phyloP scores from a whole-genome alignment of 2,888 invertebrate genomes.

The Drosophila ezoana region DNA sequence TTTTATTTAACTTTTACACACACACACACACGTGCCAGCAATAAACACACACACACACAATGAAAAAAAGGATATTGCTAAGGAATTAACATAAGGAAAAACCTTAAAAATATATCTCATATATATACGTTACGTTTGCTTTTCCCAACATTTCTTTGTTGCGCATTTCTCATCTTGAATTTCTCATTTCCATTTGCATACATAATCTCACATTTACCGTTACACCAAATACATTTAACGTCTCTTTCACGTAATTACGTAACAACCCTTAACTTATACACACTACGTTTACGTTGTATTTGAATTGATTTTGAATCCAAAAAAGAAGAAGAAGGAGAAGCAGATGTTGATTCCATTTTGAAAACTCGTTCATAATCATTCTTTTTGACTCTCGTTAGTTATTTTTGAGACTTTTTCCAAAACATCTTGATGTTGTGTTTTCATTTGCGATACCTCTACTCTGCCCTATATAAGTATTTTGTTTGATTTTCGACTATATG shows the following conservation, averaged over 20 bases:
- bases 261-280: constrained; percentile 39
- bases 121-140: constrained; percentile 40
- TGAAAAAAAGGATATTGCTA: constrained; percentile 30
- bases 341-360: constrained; percentile 30
- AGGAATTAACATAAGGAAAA: constrained; percentile 27
- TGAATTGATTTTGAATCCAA: neutral
- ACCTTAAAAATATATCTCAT: constrained; percentile 34
- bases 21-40: constrained; percentile 38
- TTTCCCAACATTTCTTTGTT: constrained; percentile 39
- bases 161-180: constrained; percentile 39
- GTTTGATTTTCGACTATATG: constrained; percentile 38
- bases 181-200: constrained; percentile 3
- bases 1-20: constrained; percentile 53
- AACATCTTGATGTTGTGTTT: constrained; percentile 83
- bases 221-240: constrained; percentile 62
- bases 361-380: constrained; percentile 36
- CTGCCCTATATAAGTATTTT: constrained; percentile 44
- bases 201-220: constrained; percentile 49
- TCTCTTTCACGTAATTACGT: constrained; percentile 56
- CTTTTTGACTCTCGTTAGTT: constrained; percentile 71
- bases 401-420: constrained; percentile 71
- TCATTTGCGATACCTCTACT: constrained; percentile 72
- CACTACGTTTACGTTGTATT: constrained; percentile 47
- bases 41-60: constrained; percentile 9
- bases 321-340: too few species aligned